Base-by-base conservation (phyloP, 2,888 invertebrate species). In the Formica aserva region DNA sequence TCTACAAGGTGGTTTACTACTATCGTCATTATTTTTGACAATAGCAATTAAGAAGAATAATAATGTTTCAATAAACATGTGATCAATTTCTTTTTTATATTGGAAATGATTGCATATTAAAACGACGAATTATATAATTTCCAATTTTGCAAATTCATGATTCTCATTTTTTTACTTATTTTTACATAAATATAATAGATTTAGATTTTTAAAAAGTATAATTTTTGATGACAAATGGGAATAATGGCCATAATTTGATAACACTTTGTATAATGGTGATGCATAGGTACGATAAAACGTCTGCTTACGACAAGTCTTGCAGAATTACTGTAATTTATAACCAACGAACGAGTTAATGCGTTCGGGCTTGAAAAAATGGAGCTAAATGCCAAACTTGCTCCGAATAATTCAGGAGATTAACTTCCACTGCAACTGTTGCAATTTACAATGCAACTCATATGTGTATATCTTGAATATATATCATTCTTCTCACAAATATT, bases 401-500 rank as follows among this genome's bases (percentile, higher is more conserved):
- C 18, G 9, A 72, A 18, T 71, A 72, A 60, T 60, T 32, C 15
- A 22, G 13, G 26, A 72, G 45, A 80, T 80, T 80, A 80, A 80
- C 22, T 41, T 62, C 32, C 35, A 72, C 45, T 22, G 32, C 71
- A 35, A 55, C 22, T n/a, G 32, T 48, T 45, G 18, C 48, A 80
- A 80, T 74, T 72, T 72, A 60, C 26, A 52, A 52, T 52, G 13
- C 13, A 22, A 29, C 41, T 38, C 38, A 38, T 15, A 22, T 41
- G 38, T 55, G 9, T 29, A 32, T 38, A 41, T 60, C 41, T 15
- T 32, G 32, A 60, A 60, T 0, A 22, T 22, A 22, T 74, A 71
- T 41, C 22, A 71, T n/a, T n/a, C 32, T 71, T 69, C 77, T 32
- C 38, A 13, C n/a, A 80, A 60, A 72, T 60, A 60, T 32, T 41